Evolutionary conservation across 2,888 invertebrate genomes (phyloP).

Genomic region (Latrodectus hesperus): DNA sequence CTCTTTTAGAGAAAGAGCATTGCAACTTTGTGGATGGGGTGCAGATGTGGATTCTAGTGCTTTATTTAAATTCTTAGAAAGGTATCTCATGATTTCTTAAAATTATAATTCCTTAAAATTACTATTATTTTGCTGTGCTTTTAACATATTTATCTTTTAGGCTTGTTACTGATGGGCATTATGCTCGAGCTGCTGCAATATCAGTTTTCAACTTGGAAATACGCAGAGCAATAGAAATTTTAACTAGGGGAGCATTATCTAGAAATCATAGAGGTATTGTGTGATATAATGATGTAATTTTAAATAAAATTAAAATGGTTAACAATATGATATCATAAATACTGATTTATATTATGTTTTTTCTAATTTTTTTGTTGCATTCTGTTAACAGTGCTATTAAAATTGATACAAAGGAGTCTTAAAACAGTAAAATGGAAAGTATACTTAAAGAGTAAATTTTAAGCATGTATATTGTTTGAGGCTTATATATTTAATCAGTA

Average conservation of each 20-base stretch:
- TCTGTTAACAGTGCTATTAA: too few species aligned
- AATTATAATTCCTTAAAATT: slow-evolving; percentile 3
- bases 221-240: slow-evolving; percentile 87
- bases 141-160: slow-evolving; percentile 72
- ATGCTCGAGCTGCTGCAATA: slow-evolving; percentile 90
- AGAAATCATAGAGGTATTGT: slow-evolving; percentile 71
- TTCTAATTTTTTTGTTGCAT: too few species aligned
- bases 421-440: too few species aligned
- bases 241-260: slow-evolving; percentile 82
- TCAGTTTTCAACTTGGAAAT: slow-evolving; percentile 92
- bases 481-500: too few species aligned
- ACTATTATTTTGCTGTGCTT: neutral
- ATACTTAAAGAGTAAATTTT: too few species aligned
- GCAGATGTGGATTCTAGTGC: slow-evolving; percentile 82
- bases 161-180: slow-evolving; percentile 81
- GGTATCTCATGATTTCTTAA: slow-evolving; percentile 46
- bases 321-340: too few species aligned
- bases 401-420: too few species aligned
- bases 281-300: too few species aligned
- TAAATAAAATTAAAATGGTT: too few species aligned
- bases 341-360: too few species aligned
- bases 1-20: slow-evolving; percentile 81
- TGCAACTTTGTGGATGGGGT: slow-evolving; percentile 92
- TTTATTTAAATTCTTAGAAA: slow-evolving; percentile 79
- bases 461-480: too few species aligned